Conservation (phyloP, 2,888 invertebrate genomes). For the Archaeoteleia sp. region DNA sequence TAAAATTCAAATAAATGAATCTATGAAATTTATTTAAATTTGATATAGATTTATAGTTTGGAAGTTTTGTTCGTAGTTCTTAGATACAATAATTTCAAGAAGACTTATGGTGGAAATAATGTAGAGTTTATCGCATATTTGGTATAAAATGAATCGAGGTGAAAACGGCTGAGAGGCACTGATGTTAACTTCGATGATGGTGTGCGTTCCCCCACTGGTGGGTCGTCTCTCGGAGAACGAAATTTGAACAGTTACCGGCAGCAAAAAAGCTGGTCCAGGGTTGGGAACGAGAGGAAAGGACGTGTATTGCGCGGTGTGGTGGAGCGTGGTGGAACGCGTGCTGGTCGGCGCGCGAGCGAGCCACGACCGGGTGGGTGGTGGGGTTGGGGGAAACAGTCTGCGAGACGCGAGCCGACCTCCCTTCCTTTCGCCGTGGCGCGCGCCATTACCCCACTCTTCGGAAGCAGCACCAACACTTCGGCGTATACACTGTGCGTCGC, state of each 20-base stretch:
- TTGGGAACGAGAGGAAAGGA: conserved; percentile 47
- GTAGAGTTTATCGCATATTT: too few species aligned
- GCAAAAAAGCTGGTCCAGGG: conserved; percentile 68
- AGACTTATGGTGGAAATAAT: too few species aligned
- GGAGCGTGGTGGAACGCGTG: conserved; percentile 45
- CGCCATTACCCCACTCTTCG: conserved; percentile 68
- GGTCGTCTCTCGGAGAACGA: conserved; percentile 61
- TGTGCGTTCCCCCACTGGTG: conserved; percentile 60
- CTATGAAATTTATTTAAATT: too few species aligned
- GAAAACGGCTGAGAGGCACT: conserved; percentile 67
- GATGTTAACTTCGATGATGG: conserved; percentile 62
- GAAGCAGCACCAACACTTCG: conserved; percentile 32
- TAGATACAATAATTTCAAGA: too few species aligned
- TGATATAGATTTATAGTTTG: too few species aligned
- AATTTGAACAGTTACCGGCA: conserved; percentile 72
- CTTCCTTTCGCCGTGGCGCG: conserved; percentile 69
- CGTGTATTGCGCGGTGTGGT: conserved; percentile 28
- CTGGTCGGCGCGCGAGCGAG: conserved; percentile 51
- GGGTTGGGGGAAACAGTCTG: conserved; percentile 55
- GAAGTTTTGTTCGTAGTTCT: too few species aligned
- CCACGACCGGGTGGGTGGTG: conserved; percentile 34
- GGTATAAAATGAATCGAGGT: background rate
- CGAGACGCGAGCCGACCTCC: conserved; percentile 72
- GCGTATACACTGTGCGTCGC: conserved; percentile 38
- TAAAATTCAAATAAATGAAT: too few species aligned